Evolutionary conservation across 2,797 vertebrate genomes (phyloP), one percentile per base, ranked within the genome.

Genomic region (Balearica regulorum): DNA sequence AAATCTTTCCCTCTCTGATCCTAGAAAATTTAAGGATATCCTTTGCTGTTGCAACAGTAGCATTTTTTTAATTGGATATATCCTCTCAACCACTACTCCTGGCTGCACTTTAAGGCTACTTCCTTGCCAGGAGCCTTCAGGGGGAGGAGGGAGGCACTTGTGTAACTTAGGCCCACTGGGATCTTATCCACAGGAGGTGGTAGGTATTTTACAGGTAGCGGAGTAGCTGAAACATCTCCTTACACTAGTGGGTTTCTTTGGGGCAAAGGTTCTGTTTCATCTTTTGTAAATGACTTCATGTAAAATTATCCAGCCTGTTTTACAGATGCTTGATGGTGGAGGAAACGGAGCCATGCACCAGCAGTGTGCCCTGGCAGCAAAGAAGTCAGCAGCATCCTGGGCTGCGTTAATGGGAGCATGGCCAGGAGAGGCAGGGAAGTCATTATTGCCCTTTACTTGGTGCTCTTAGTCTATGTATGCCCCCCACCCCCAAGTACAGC

Each of bases 21-120:
- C 17, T 81, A 83, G 37, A 92, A 95, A 96, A 83, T 44, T 20
- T 81, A 80, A 95, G 90, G 89, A 94, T 90, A 91, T 94, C 76
- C 76, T 96, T 79, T 93, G 33, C 70, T 90, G 15, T 79, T 94
- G 61, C 57, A 90, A 51, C 37, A 35, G 49, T 77, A 44, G 25
- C 71, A 25, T 82, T 88, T 94, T 87, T 89, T 54, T 6, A 35
- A 72, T 73, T 77, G 53, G 44, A n/a, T 58, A 15, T 87, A 77
- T 93, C 86, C 77, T 90, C 83, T 90, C 37, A 79, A 41, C 13
- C 64, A 1, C 7, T 89, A 9, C 13, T 82, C 16, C 53, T 96
- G 87, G 68, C 89, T 96, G 48, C 4, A 25, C 29, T 71, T 70
- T 53, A 39, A 58, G 39, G 20, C 1, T 79, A 31, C 37, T 93